phyloP scores from a whole-genome alignment of 2,888 invertebrate genomes.

The Dexiosoma caninum region DNA sequence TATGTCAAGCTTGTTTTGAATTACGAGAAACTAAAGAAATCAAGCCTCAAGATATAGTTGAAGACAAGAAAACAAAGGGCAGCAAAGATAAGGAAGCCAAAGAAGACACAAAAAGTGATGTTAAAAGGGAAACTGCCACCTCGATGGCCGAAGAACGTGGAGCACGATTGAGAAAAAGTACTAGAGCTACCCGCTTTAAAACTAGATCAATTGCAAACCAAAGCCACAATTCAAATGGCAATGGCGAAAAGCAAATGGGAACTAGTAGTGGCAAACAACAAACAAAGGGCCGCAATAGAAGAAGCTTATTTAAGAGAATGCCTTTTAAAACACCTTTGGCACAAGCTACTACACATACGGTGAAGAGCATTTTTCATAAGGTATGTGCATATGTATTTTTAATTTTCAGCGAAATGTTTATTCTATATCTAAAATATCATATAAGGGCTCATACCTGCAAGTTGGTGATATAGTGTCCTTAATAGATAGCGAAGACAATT shows the following conservation, averaged over 20 bases:
- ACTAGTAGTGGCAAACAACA: constrained; percentile 58
- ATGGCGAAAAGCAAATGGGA: constrained; percentile 27
- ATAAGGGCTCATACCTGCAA: constrained; percentile 84
- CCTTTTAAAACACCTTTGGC: constrained; percentile 89
- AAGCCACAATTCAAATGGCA: constrained; percentile 26
- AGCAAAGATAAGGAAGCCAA: constrained; percentile 72
- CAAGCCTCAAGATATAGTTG: constrained; percentile 68
- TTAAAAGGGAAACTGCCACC: constrained; percentile 19
- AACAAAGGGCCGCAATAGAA: constrained; percentile 84
- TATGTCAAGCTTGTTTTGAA: constrained; percentile 87
- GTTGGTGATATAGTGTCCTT: constrained; percentile 94
- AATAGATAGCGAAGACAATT: constrained; percentile 85
- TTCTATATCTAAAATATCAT: neutral
- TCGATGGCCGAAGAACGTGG: constrained; percentile 71
- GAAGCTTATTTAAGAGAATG: constrained; percentile 87
- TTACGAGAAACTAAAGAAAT: constrained; percentile 76
- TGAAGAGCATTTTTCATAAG: constrained; percentile 86
- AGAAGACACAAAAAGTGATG: constrained; percentile 35
- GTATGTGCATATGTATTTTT: constrained; percentile 73
- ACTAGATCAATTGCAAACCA: constrained; percentile 75
- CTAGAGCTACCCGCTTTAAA: constrained; percentile 72
- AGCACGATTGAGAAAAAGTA: constrained; percentile 68
- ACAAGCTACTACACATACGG: constrained; percentile 89
- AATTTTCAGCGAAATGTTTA: no score
- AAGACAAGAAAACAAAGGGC: constrained; percentile 44